Percentiles rank a stretch among this genome's conserved stretches.
Conservation (phyloP, 2,113 vertebrate genomes). For the Glaucidium brasilianum region DNA sequence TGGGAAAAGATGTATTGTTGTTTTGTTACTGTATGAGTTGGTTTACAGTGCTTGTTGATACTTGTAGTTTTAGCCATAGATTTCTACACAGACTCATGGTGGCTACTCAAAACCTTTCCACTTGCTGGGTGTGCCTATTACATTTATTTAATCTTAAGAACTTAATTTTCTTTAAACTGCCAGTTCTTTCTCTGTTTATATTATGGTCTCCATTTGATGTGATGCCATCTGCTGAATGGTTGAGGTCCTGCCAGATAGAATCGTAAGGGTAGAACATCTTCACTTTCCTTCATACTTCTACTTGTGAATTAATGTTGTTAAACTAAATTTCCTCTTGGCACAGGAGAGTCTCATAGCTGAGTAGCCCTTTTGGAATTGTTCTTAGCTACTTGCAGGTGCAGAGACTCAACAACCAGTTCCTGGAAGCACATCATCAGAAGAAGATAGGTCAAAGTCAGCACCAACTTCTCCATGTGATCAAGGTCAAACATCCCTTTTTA, state of each 20-base stretch:
- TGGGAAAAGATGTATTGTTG: neutral
- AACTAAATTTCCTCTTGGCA: neutral
- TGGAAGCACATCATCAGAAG: constrained; percentile 84
- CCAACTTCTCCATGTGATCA: constrained; percentile 94
- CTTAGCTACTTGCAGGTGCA: constrained; percentile 88
- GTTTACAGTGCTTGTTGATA: neutral
- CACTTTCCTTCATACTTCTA: neutral
- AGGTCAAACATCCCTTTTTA: constrained; percentile 71
- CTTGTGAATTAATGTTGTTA: neutral
- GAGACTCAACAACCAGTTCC: constrained; percentile 86
- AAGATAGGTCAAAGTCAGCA: constrained; percentile 90
- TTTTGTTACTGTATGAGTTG: neutral
- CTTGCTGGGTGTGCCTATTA: neutral
- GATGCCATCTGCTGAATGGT: neutral
- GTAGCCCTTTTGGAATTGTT: constrained; percentile 3
- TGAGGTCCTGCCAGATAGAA: neutral
- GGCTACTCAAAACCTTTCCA: neutral
- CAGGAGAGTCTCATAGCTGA: neutral
- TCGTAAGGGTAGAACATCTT: neutral
- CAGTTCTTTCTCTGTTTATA: neutral
- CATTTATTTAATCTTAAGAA: neutral
- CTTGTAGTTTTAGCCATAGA: neutral
- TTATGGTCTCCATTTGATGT: neutral
- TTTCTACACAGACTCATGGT: neutral
- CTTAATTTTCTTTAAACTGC: neutral